phyloP scores from a whole-genome alignment of 2,888 invertebrate species.

The Odontocolon sp. region DNA sequence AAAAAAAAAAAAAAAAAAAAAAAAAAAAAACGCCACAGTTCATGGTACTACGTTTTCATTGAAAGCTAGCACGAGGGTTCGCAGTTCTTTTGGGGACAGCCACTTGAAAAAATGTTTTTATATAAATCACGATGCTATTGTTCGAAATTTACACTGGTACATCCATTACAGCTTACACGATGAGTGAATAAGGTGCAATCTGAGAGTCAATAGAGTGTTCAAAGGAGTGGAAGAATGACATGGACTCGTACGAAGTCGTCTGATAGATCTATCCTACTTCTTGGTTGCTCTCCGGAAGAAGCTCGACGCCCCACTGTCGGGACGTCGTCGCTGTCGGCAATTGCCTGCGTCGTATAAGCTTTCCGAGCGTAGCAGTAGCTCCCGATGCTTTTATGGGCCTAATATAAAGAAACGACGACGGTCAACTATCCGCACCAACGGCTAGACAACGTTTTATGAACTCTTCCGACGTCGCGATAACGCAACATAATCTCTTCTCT shows the following conservation, averaged over 20 bases:
- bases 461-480: constrained; percentile 66
- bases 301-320: constrained; percentile 49
- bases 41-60: constrained; percentile 7
- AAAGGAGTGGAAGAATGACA: background rate
- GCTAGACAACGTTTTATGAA: constrained; percentile 74
- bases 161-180: background rate
- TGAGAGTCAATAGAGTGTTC: constrained; percentile 37
- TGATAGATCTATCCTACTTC: constrained; percentile 7
- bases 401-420: constrained; percentile 74
- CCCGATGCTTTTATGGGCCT: constrained; percentile 72
- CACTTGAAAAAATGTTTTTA: background rate
- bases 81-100: constrained; percentile 11
- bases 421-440: constrained; percentile 71
- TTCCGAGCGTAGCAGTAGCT: constrained; percentile 35
- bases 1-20: background rate
- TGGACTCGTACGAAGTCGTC: background rate
- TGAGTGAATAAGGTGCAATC: constrained; percentile 13
- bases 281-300: constrained; percentile 40
- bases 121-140: background rate
- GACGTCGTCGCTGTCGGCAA: constrained; percentile 64
- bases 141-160: background rate
- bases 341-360: constrained; percentile 70
- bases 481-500: constrained; percentile 67
- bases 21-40: background rate
- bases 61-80: constrained; percentile 23